These are phyloP conservation scores for Leptobrachium ailaonicum DNA, from an alignment of 2,113 vertebrate genomes.

Conservation along the genomic window DNA sequence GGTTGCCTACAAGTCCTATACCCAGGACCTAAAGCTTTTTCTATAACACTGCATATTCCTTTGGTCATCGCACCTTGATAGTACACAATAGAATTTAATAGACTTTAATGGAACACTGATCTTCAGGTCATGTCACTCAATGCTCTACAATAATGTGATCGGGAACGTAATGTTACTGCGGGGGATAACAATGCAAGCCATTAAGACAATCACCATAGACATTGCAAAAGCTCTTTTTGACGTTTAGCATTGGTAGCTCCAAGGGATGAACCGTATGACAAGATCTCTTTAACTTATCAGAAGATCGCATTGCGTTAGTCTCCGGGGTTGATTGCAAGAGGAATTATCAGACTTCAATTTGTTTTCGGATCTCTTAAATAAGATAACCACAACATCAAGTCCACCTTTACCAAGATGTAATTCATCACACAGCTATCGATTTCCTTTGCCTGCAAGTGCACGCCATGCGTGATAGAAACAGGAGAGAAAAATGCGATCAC, in stretches of 20 bases:
- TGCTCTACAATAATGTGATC: not conserved
- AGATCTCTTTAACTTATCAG: not conserved
- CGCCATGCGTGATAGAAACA: not conserved
- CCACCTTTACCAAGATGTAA: not conserved
- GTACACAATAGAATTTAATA: too few species aligned
- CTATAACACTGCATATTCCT: too few species aligned
- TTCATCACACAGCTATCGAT: not conserved
- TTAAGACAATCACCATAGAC: not conserved
- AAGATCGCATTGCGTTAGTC: not conserved
- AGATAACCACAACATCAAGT: constrained; percentile 1
- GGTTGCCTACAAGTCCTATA: too few species aligned
- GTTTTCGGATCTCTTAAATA: not conserved
- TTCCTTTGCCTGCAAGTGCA: not conserved
- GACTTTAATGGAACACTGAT: not conserved
- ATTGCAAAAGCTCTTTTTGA: not conserved
- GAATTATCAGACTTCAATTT: not conserved
- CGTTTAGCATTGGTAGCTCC: not conserved
- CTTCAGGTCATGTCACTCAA: not conserved
- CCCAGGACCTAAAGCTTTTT: too few species aligned
- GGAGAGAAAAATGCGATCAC: not conserved
- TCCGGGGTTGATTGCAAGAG: not conserved
- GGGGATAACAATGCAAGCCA: not conserved
- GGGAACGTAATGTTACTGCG: not conserved
- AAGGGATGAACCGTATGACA: not conserved
- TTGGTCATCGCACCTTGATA: too few species aligned